These are phyloP conservation scores for Cephalopterus ornatus DNA, from an alignment of 2,113 vertebrate species.

Conservation along the genomic window DNA sequence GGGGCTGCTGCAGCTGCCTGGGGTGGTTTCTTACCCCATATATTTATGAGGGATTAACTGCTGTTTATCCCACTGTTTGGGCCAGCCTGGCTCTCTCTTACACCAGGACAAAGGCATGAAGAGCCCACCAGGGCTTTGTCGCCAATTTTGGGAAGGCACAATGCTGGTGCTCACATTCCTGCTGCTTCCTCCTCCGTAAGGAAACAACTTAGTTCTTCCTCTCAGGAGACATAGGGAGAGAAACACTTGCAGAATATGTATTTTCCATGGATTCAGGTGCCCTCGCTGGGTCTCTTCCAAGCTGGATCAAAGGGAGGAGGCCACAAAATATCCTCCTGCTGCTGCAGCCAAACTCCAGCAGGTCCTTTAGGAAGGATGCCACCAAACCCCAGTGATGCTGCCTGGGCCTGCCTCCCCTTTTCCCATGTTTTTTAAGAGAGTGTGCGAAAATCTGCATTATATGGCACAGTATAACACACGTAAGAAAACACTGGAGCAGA, in stretches of 20 bases:
- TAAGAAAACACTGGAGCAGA: neutral
- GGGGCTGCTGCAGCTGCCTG: neutral
- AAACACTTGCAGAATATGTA: too few relatives aligned
- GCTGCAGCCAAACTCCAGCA: neutral
- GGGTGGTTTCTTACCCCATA: neutral
- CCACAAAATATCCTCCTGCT: fast-evolving
- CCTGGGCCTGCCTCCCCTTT: neutral
- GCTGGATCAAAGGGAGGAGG: neutral
- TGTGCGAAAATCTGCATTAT: neutral
- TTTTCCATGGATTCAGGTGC: neutral
- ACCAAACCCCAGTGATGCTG: neutral
- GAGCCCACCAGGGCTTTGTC: neutral
- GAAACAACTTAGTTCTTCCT: neutral
- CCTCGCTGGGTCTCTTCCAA: neutral
- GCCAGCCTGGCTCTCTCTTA: neutral
- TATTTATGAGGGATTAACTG: neutral
- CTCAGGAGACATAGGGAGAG: neutral
- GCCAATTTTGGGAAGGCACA: neutral
- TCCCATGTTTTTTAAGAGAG: neutral
- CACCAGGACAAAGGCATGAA: neutral
- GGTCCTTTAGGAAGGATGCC: neutral
- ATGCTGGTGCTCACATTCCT: neutral
- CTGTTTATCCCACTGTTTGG: neutral
- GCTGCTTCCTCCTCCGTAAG: fast-evolving
- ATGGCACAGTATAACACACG: neutral